Percentiles rank a stretch among this genome's conserved stretches.
phyloP scores from a whole-genome alignment of 2,113 vertebrate species.

The Pseudopipra pipra region DNA sequence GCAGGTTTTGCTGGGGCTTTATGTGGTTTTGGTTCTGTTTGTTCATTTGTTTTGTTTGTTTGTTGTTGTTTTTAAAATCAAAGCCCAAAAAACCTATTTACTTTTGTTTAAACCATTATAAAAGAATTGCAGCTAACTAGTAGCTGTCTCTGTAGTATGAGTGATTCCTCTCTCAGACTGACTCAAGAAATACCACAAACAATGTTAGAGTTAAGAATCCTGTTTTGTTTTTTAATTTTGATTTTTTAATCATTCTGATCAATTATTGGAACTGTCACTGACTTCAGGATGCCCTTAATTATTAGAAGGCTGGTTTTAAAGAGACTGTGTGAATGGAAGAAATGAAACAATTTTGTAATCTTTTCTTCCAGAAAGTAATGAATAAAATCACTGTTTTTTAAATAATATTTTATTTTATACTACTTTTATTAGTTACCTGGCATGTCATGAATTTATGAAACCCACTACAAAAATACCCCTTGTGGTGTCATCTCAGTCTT shows the following conservation, averaged over 20 bases:
- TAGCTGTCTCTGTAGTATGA: not conserved
- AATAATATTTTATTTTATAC: slow-evolving; percentile 38
- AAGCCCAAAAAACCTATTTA: not conserved
- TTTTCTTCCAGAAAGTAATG: not conserved
- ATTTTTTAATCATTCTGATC: not conserved
- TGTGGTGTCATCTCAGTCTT: slow-evolving; percentile 27
- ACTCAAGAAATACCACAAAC: slow-evolving; percentile 30
- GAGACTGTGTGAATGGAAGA: slow-evolving; percentile 30
- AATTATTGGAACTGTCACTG: slow-evolving; percentile 53
- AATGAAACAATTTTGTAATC: slow-evolving; percentile 48
- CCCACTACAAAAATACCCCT: slow-evolving; percentile 38
- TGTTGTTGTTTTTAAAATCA: not conserved
- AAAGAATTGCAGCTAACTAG: not conserved
- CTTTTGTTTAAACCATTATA: slow-evolving; percentile 59
- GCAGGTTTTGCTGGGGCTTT: not conserved
- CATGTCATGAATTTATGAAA: slow-evolving; percentile 28
- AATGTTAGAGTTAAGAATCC: slow-evolving; percentile 38
- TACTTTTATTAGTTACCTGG: slow-evolving; percentile 41
- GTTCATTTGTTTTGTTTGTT: not conserved
- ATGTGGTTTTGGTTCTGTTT: not conserved
- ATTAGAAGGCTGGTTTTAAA: slow-evolving; percentile 50
- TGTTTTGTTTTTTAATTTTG: not conserved
- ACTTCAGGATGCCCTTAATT: slow-evolving; percentile 26
- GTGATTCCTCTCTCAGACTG: slow-evolving; percentile 41
- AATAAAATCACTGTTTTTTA: not conserved